phyloP scores from a whole-genome alignment of 2,797 vertebrate species.

The Dromococcyx pavoninus region DNA sequence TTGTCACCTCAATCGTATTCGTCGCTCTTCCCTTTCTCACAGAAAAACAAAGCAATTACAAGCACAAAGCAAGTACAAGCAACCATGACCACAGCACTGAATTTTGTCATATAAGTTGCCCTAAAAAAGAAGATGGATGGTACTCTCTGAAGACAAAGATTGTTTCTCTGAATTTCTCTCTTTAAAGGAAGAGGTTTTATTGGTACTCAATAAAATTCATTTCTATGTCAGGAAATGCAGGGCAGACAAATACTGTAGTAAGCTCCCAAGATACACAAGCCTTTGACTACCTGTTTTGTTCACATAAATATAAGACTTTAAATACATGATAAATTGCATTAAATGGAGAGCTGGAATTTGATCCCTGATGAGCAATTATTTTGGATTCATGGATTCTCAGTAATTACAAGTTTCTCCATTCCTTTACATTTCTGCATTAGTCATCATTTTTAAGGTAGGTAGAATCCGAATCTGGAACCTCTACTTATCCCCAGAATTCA shows the following conservation, averaged over 20 bases:
- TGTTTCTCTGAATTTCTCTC: background rate
- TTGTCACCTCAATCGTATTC: background rate
- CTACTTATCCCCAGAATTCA: background rate
- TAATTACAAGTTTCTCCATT: background rate
- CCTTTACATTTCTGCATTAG: background rate
- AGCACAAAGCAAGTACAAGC: background rate
- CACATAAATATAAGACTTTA: background rate
- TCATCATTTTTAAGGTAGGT: background rate
- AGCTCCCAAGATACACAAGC: background rate
- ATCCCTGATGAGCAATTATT: background rate
- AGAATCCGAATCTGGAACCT: background rate
- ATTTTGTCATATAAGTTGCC: slow-evolving; percentile 17
- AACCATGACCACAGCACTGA: background rate
- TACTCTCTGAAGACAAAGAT: background rate
- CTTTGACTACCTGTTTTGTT: background rate
- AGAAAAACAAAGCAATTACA: slow-evolving; percentile 1
- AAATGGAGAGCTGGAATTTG: background rate
- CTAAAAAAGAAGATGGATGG: slow-evolving; percentile 23
- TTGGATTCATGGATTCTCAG: background rate
- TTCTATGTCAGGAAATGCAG: background rate
- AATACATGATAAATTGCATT: background rate
- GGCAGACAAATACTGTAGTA: background rate
- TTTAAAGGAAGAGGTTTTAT: background rate
- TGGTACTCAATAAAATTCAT: background rate
- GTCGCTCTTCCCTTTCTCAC: background rate